Evolutionary conservation across 2,113 vertebrate genomes (phyloP), one percentile per base, ranked within the genome.

Genomic region (Crotophaga sulcirostris): DNA sequence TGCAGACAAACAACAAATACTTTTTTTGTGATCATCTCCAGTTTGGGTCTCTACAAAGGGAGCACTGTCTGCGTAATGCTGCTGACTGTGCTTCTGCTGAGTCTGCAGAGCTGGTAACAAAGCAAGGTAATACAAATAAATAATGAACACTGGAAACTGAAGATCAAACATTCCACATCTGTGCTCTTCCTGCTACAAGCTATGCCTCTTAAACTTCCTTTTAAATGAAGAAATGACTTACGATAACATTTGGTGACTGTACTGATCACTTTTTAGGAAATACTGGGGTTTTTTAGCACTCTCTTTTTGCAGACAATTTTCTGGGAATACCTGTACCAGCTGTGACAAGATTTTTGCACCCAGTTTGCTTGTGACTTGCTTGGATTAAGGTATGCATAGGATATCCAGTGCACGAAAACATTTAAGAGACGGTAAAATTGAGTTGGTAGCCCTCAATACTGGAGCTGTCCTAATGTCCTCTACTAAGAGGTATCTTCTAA

Each of bases 41-140:
- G 34, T 90, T 91, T 84, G 70, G 51, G 45, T 85, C 78, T 94
- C 34, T 72, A 78, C 94, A 94, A 92, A 94, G 87, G 60, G 70
- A 90, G 83, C 70, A 76, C 75, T 93, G 89, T 94, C 87, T 93
- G 62, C 19, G 1, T n/a, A 70, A 72, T 0, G 1, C 73, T 13
- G 7, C 70, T 85, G 67, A 23, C 79, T 80, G 1, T 66, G 90
- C 90, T 95, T 86, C 79, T 93, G 78, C 82, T 26, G 59, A 83
- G 82, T 74, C 85, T 90, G 92, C 75, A 52, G 72, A 55, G 75
- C 68, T 86, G 76, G 49, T 91, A 81, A 68, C 74, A 82, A 76
- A 72, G 64, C 76, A 78, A 94, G 92, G 92, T 94, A 94, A 60
- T 64, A 42, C 83, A 92, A 94, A 80, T 92, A 92, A 92, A 89